phyloP scores from a whole-genome alignment of 2,113 vertebrate genomes.

The Hypocryptadius cinnamomeus region DNA sequence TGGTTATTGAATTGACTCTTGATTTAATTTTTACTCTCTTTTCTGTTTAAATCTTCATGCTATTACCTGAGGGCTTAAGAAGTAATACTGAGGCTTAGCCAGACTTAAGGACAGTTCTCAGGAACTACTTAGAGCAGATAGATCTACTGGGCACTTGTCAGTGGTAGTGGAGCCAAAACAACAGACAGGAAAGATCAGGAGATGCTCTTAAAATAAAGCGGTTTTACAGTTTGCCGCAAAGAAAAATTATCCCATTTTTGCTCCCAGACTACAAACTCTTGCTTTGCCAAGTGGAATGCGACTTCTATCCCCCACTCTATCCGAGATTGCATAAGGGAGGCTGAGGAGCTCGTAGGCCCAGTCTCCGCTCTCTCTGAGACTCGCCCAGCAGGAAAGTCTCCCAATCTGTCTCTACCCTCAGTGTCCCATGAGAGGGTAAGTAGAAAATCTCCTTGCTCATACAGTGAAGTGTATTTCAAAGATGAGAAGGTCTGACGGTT shows the following conservation, averaged over 20 bases:
- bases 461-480: neutral
- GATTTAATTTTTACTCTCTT: neutral
- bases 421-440: constrained; percentile 61
- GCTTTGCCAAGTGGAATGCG: constrained; percentile 65
- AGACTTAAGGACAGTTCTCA: neutral
- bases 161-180: neutral
- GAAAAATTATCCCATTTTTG: constrained; percentile 57
- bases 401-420: constrained; percentile 60
- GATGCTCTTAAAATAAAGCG: neutral
- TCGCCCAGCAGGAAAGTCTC: constrained; percentile 56
- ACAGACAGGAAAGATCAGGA: neutral
- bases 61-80: neutral
- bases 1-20: neutral
- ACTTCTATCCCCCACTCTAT: constrained; percentile 50
- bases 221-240: constrained; percentile 33
- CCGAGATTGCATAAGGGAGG: constrained; percentile 61
- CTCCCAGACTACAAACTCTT: constrained; percentile 65
- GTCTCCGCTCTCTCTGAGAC: constrained; percentile 48
- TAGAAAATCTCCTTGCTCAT: constrained; percentile 22
- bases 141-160: neutral
- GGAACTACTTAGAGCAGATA: neutral
- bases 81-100: neutral
- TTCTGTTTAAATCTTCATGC: neutral
- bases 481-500: neutral
- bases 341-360: constrained; percentile 59